Evolutionary conservation across 2,797 vertebrate species (phyloP).

Genomic region (Sebastes minor): DNA sequence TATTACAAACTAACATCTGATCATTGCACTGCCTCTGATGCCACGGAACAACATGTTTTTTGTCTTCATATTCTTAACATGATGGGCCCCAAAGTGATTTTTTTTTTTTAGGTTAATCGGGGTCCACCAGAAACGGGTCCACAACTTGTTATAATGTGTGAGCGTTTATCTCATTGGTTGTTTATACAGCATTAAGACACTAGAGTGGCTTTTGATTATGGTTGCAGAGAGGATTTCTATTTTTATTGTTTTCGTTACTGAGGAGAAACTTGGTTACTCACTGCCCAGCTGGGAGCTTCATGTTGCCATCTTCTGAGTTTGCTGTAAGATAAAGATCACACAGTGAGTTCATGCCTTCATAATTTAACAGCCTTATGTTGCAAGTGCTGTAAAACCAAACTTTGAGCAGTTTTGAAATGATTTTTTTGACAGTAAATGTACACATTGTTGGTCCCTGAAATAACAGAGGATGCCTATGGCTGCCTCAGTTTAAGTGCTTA

Average conservation of each 20-base stretch:
- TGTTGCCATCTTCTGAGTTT: constrained; percentile 29
- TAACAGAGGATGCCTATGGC: not conserved
- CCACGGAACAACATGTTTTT: constrained; percentile 17
- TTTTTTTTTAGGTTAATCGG: not conserved
- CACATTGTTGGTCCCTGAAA: not conserved
- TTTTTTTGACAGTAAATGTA: not conserved
- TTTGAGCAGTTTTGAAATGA: not conserved
- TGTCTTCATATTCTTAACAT: not conserved
- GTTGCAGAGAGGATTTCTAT: not conserved
- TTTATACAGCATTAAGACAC: not conserved
- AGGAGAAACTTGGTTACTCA: not conserved
- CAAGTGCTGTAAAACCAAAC: constrained; percentile 8
- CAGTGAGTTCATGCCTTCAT: constrained; percentile 16
- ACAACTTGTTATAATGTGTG: not conserved
- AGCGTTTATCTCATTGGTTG: not conserved
- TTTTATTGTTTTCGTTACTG: constrained; percentile 2
- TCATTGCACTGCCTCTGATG: constrained; percentile 37
- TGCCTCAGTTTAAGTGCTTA: constrained; percentile 2
- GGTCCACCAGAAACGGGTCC: not conserved
- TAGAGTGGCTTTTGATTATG: not conserved
- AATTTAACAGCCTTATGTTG: constrained; percentile 1
- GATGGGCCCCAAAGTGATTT: not conserved
- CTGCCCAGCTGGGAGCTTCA: not conserved
- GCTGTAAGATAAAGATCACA: constrained; percentile 10
- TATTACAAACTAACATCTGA: not conserved